Evolutionary conservation across 2,888 invertebrate genomes (phyloP).

Genomic region (Andrena trimmerana): DNA sequence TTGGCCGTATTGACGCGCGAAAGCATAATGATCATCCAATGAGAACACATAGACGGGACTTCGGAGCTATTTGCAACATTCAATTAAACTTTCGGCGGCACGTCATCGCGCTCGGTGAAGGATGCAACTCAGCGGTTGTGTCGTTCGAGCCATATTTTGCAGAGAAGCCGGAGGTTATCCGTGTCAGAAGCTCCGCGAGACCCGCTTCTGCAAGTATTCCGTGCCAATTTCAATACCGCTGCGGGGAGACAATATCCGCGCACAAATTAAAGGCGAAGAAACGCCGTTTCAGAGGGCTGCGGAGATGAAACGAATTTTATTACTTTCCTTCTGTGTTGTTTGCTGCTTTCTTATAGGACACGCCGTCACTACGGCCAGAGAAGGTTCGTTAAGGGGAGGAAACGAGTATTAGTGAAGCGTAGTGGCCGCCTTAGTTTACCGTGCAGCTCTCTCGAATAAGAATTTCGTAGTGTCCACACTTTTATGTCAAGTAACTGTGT

Average conservation of each 20-base stretch:
- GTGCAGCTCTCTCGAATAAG: background rate
- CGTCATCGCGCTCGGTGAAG: background rate
- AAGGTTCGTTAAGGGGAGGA: background rate
- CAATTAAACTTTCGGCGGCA: conserved; percentile 40
- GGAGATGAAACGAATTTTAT: conserved; percentile 34
- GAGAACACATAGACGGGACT: conserved; percentile 17
- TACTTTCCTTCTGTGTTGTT: conserved; percentile 13
- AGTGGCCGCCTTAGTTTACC: background rate
- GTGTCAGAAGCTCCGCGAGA: background rate
- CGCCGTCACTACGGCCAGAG: background rate
- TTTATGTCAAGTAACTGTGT: background rate
- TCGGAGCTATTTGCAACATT: conserved; percentile 15
- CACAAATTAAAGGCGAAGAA: conserved; percentile 30
- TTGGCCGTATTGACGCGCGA: background rate
- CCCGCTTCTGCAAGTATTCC: background rate
- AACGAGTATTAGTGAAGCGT: background rate
- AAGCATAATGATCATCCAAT: background rate
- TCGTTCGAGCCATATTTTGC: background rate
- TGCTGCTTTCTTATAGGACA: conserved; percentile 5
- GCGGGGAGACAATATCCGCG: conserved; percentile 35
- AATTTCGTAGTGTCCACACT: background rate
- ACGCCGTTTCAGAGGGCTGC: conserved; percentile 1
- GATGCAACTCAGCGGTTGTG: background rate
- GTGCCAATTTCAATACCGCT: conserved; percentile 33
- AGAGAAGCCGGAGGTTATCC: background rate